phyloP scores from a whole-genome alignment of 2,888 invertebrate species.

The Cantharis flavilabris region DNA sequence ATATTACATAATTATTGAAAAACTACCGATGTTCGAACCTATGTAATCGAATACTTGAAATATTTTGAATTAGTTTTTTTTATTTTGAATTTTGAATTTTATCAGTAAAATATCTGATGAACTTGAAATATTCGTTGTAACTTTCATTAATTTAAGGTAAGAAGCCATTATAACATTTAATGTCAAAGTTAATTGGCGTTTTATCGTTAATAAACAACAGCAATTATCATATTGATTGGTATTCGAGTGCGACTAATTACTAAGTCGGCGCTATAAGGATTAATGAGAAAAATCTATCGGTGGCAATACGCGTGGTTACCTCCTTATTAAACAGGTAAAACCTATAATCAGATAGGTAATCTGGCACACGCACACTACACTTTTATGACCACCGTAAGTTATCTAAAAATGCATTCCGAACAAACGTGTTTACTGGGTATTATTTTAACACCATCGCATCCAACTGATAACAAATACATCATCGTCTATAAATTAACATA shows the following conservation, averaged over 20 bases:
- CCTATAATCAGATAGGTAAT: conserved; percentile 9
- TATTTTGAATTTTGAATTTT: conserved; percentile 9
- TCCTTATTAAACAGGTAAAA: not conserved
- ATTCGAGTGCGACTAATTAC: conserved; percentile 11
- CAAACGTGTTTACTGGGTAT: not conserved
- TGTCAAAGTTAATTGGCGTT: conserved; percentile 13
- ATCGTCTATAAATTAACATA: not conserved
- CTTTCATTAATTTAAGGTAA: conserved; percentile 7
- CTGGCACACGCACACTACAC: conserved; percentile 8
- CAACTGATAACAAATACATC: conserved; percentile 3
- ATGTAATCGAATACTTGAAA: conserved; percentile 14
- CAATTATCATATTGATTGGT: conserved; percentile 15
- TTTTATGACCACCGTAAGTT: not conserved
- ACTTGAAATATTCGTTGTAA: conserved; percentile 4
- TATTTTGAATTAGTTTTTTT: not conserved
- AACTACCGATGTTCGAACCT: not conserved
- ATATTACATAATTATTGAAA: not conserved
- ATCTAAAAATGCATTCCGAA: conserved; percentile 1
- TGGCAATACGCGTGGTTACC: conserved; percentile 7
- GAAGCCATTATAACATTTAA: conserved; percentile 8
- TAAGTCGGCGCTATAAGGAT: conserved; percentile 8
- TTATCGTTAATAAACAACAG: conserved; percentile 12
- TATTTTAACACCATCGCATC: not conserved
- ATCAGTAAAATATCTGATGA: conserved; percentile 7
- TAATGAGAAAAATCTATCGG: conserved; percentile 11